Percentiles rank a stretch among this genome's conserved stretches.
Evolutionary conservation across 2,113 vertebrate species (phyloP).

Genomic region (Bolborhynchus lineola): DNA sequence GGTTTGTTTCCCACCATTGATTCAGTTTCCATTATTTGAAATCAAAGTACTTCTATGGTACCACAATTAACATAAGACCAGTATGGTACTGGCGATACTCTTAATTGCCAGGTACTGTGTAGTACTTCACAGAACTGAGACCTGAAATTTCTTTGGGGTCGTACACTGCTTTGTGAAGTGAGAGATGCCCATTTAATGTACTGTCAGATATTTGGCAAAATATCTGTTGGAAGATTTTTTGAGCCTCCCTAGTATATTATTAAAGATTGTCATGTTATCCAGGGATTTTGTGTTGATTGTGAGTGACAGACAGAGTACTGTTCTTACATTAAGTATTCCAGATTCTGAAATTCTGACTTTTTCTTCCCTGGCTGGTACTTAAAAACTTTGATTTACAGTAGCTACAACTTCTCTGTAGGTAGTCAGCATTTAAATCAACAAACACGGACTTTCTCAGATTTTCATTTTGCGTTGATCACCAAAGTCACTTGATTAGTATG

Average conservation of each 20-base stretch:
- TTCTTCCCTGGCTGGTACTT: background rate
- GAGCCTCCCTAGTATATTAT: background rate
- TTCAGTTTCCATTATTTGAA: background rate
- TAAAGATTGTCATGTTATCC: background rate
- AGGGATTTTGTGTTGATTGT: background rate
- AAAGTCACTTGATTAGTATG: background rate
- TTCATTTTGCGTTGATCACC: background rate
- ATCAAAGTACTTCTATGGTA: background rate
- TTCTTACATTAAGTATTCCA: background rate
- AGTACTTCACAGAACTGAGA: background rate
- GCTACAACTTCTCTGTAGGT: background rate
- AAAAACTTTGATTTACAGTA: background rate
- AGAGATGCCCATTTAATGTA: background rate
- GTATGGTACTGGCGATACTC: background rate
- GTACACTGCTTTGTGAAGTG: background rate
- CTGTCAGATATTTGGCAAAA: background rate
- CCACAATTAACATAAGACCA: background rate
- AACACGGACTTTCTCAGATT: accelerated
- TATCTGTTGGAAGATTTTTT: background rate
- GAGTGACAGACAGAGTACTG: background rate
- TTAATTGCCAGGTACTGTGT: background rate
- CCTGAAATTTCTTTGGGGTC: background rate
- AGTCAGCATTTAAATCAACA: background rate
- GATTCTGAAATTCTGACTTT: background rate
- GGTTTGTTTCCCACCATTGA: background rate